Base-by-base conservation (phyloP, 2,113 vertebrate species). In the Labeo rohita region DNA sequence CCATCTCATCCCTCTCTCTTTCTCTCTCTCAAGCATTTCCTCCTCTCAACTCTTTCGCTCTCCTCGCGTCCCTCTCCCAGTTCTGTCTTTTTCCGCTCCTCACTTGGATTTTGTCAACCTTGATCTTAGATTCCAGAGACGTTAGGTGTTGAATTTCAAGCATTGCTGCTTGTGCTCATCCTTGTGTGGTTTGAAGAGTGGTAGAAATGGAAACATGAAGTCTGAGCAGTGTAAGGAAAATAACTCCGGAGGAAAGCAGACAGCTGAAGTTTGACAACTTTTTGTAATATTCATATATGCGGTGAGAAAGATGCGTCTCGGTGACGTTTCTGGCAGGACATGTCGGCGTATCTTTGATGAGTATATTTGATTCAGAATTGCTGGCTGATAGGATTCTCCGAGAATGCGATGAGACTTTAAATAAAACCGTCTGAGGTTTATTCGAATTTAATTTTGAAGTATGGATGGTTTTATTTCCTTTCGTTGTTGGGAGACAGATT, bases 121-220 rank as follows among this genome's bases (percentile, higher is more conserved):
- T 70, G 76, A 89, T 76, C 61, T 73, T 75, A 86, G 66, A 79
- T 54, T 49, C 80, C 59, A 65, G 45, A 63, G n/a, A 79, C 47
- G 43, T 80, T 72, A 16, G 28, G n/a, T 16, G 65, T 72, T 82
- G 63, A 18, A 52, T 66, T 82, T 15, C 13, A 61, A 18, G 50
- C 47, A 8, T 21, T 39, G 83, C 49, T 86, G 85, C 39, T 65
- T 79, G 47, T 75, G 12, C 70, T 56, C 36, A 52, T 77, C 28
- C 61, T 21, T 80, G 18, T 79, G 65, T 52, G 5, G 80, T 80
- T 83, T 75, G 36, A 83, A 11, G 52, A 54, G 28, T n/a, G 9
- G 3, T 23, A 23, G 80, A 36, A 80, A 80, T 65, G 56, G 52
- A 70, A 34, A 34, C 78, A 43, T 56, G 73, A 36, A 54, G 61